Evolutionary conservation across 2,888 invertebrate species (phyloP).

Genomic region (Pachliopta kotzebuea): DNA sequence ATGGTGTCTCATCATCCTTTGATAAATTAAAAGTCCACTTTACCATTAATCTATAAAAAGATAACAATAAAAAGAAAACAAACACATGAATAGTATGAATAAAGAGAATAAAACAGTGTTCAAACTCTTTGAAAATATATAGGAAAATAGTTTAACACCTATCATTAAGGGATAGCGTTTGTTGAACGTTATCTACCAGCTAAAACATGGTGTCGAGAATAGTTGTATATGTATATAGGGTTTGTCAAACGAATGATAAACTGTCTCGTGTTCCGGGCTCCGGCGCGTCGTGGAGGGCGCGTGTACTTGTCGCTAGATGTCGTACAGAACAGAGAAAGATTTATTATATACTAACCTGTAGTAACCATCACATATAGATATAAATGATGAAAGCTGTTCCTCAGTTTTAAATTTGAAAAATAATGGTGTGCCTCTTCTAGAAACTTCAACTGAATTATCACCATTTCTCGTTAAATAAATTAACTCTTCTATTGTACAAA

Average conservation of each 20-base stretch:
- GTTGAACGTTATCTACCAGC: too few relatives aligned
- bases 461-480: constrained; percentile 89
- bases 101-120: not conserved
- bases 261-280: too few relatives aligned
- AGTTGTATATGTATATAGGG: too few relatives aligned
- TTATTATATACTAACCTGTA: constrained; percentile 78
- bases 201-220: too few relatives aligned
- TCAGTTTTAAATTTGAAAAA: constrained; percentile 86
- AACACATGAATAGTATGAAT: not conserved
- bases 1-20: constrained; percentile 89
- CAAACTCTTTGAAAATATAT: too few relatives aligned
- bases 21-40: constrained; percentile 96
- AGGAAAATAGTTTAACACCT: too few relatives aligned
- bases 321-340: too few relatives aligned
- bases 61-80: not conserved
- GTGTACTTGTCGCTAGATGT: too few relatives aligned
- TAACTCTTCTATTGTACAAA: constrained; percentile 91
- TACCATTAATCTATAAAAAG: constrained; percentile 82
- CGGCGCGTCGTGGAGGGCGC: too few relatives aligned
- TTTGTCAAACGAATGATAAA: too few relatives aligned
- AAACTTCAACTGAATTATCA: constrained; percentile 87
- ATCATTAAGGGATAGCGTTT: too few relatives aligned
- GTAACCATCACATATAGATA: constrained; percentile 91
- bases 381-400: constrained; percentile 86
- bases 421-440: constrained; percentile 88